Percentiles rank a stretch among this genome's conserved stretches.
Conservation (phyloP, 2,797 vertebrate genomes). For the Pyrocephalus nanus region DNA sequence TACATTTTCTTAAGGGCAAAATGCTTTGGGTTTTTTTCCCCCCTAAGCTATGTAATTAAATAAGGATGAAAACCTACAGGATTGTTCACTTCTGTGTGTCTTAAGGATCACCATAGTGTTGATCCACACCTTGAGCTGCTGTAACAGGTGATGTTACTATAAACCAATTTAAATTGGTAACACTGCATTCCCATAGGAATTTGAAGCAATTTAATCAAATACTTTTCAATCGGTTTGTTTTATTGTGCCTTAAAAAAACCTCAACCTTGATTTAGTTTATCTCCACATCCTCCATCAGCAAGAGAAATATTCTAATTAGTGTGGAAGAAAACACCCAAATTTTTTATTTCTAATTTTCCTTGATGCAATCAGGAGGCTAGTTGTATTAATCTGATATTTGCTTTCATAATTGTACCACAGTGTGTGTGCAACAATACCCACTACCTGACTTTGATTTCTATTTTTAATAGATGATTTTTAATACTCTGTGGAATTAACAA, state of each 20-base stretch:
- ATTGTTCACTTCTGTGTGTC: neutral
- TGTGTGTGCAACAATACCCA: no score
- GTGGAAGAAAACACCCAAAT: neutral
- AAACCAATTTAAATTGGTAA: neutral
- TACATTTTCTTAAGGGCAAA: neutral
- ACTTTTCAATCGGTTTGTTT: neutral
- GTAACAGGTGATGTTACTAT: neutral
- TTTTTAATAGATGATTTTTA: neutral
- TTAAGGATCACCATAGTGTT: neutral
- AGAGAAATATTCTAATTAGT: neutral
- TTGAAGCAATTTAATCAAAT: neutral
- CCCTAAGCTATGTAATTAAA: neutral
- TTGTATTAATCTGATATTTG: neutral
- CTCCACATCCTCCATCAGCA: neutral
- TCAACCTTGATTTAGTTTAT: neutral
- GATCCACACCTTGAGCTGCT: neutral
- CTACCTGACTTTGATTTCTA: neutral
- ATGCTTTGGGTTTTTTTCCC: accelerated
- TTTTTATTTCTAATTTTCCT: neutral
- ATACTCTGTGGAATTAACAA: neutral
- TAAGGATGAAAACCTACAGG: neutral
- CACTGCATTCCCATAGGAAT: neutral
- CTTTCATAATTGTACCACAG: neutral
- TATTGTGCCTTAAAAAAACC: neutral
- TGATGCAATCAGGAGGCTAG: neutral